Evolutionary conservation across 2,797 vertebrate genomes (phyloP).

Genomic region (Sebastes taczanowskii): DNA sequence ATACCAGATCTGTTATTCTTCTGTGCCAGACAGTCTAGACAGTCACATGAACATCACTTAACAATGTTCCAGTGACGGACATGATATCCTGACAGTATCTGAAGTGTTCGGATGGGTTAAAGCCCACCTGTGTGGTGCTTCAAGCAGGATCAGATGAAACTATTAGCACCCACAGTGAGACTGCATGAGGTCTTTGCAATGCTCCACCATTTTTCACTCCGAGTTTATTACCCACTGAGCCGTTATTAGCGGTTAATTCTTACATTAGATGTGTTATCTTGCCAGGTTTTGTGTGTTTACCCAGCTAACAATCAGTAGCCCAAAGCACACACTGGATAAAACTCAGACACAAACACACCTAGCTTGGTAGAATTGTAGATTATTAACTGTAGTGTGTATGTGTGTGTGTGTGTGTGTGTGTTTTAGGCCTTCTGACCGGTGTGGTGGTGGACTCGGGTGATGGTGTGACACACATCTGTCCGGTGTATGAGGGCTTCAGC

Average conservation of each 20-base stretch:
- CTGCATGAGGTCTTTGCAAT: background rate
- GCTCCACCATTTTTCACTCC: background rate
- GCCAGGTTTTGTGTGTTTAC: constrained; percentile 25
- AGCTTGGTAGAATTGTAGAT: background rate
- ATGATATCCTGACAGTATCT: background rate
- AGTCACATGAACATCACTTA: background rate
- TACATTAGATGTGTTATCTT: constrained; percentile 10
- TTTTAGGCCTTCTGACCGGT: constrained; percentile 83
- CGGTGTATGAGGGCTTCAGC: constrained; percentile 87
- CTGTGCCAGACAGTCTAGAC: background rate
- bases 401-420: constrained; percentile 18
- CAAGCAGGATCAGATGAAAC: background rate
- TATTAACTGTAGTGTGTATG: constrained; percentile 11
- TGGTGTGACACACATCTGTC: constrained; percentile 73
- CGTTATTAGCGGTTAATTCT: constrained; percentile 4
- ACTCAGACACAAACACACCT: constrained; percentile 6
- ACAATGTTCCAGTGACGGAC: background rate
- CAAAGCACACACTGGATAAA: constrained; percentile 3
- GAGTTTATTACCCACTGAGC: background rate
- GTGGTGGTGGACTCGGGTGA: constrained; percentile 87
- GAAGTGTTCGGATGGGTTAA: background rate
- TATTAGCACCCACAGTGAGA: background rate
- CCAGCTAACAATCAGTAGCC: constrained; percentile 5
- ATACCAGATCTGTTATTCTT: background rate
- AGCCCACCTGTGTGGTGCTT: background rate